Percentiles rank a stretch among this genome's conserved stretches.
Evolutionary conservation across 2,888 invertebrate genomes (phyloP).

Genomic region (Cosmia trapezina): DNA sequence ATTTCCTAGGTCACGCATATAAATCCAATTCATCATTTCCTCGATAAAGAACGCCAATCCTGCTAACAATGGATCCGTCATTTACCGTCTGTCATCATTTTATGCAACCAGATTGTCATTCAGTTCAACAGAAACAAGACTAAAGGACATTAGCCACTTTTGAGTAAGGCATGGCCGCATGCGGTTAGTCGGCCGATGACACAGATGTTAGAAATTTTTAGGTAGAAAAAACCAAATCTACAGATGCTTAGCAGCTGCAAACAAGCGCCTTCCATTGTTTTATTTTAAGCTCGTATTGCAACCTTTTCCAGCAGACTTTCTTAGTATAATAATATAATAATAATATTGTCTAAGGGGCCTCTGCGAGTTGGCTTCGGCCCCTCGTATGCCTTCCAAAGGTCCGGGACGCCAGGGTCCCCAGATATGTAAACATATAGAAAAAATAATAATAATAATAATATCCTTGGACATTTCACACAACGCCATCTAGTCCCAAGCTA

Average conservation of each 20-base stretch:
- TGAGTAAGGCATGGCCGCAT: background rate
- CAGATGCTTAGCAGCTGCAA: background rate
- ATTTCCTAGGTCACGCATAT: constrained; percentile 29
- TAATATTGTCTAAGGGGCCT: no score
- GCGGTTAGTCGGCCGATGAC: background rate
- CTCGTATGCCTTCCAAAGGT: no score
- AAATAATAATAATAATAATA: no score
- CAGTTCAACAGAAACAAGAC: background rate
- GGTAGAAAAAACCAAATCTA: background rate
- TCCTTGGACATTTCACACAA: no score
- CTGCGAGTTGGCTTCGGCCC: no score
- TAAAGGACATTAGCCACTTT: background rate
- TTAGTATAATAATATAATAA: no score
- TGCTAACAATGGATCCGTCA: constrained; percentile 31
- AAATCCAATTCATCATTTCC: constrained; percentile 38
- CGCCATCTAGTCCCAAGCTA: no score
- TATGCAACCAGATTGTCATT: background rate
- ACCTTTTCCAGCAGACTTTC: background rate
- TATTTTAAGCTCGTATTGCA: background rate
- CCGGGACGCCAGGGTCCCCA: no score
- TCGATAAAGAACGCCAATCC: constrained; percentile 25
- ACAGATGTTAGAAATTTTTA: background rate
- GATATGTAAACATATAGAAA: no score
- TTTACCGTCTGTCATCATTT: constrained; percentile 13
- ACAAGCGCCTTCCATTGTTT: background rate